Conservation (phyloP, 1,140 invertebrate species). For the Calephelis nemesis region DNA sequence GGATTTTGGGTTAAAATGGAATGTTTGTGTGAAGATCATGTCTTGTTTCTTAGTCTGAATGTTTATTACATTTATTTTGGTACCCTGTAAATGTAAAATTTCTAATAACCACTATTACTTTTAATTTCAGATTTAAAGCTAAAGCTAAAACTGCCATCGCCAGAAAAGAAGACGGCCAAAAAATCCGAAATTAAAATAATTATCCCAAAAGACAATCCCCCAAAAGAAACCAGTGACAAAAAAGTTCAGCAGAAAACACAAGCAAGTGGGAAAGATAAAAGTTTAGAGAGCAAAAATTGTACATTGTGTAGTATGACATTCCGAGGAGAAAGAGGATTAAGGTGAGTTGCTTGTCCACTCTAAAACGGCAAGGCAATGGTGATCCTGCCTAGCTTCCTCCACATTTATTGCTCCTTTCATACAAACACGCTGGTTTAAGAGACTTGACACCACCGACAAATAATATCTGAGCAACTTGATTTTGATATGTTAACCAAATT, state of each 20-base stretch:
- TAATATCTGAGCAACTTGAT: too few species aligned
- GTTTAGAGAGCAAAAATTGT: conserved; percentile 37
- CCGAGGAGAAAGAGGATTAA: conserved; percentile 51
- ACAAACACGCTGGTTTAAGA: too few species aligned
- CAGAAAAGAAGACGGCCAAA: conserved; percentile 34
- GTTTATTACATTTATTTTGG: too few species aligned
- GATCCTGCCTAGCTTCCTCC: too few species aligned
- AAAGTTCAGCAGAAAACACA: conserved; percentile 28
- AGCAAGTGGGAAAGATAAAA: conserved; percentile 19
- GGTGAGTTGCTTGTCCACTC: conserved; percentile 33
- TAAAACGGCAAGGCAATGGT: not conserved
- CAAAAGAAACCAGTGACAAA: conserved; percentile 20
- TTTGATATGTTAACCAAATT: too few species aligned
- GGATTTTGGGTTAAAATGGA: too few species aligned
- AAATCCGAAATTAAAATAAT: conserved; percentile 27
- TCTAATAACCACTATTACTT: too few species aligned
- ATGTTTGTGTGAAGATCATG: too few species aligned
- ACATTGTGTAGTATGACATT: conserved; percentile 46
- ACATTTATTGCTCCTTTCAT: too few species aligned
- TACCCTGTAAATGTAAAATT: too few species aligned
- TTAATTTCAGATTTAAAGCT: conserved; percentile 46
- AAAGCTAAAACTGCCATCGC: conserved; percentile 41
- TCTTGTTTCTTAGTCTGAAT: too few species aligned
- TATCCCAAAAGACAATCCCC: conserved; percentile 18
- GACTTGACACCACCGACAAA: too few species aligned